A percentile compares a stretch with the other conserved stretches of the same genome.
phyloP scores from a whole-genome alignment of 2,888 invertebrate genomes.

The Microdon myrmicae region DNA sequence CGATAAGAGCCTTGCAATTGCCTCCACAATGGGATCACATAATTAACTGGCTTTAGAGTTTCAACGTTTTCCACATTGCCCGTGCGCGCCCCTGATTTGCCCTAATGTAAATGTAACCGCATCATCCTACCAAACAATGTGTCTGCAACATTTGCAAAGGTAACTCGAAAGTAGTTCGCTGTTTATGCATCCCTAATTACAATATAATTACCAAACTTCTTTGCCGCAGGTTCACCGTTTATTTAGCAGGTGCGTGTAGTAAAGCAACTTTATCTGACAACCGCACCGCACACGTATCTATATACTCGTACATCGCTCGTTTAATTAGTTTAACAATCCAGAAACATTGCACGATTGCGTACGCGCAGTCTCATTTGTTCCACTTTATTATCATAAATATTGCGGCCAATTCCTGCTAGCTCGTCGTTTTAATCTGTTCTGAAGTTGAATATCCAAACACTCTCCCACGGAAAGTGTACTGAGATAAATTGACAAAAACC shows the following conservation, averaged over 20 bases:
- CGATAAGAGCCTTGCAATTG: conserved; percentile 44
- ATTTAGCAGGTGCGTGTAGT: too few relatives aligned
- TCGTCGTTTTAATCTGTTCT: too few relatives aligned
- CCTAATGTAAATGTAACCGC: too few relatives aligned
- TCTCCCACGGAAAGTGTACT: too few relatives aligned
- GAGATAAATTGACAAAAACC: too few relatives aligned
- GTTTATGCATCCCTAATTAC: conserved; percentile 66
- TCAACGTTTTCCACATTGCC: conserved; percentile 31
- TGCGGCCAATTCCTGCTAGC: too few relatives aligned
- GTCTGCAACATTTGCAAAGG: conserved; percentile 38
- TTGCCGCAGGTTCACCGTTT: too few relatives aligned
- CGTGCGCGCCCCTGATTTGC: too few relatives aligned
- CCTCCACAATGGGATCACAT: conserved; percentile 46
- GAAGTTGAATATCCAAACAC: too few relatives aligned
- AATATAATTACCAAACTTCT: conserved; percentile 66
- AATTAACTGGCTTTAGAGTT: conserved; percentile 46
- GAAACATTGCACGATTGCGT: conserved; percentile 39
- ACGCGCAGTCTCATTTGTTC: conserved; percentile 36
- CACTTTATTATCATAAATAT: conserved; percentile 28
- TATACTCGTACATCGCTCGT: too few relatives aligned
- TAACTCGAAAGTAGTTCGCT: conserved; percentile 30
- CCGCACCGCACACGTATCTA: too few relatives aligned
- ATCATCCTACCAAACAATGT: conserved; percentile 21
- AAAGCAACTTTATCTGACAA: not conserved
- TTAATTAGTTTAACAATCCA: conserved; percentile 64